Evolutionary conservation across 2,113 vertebrate species (phyloP), one percentile per base, ranked within the genome.

Genomic region (Podocnemis expansa): DNA sequence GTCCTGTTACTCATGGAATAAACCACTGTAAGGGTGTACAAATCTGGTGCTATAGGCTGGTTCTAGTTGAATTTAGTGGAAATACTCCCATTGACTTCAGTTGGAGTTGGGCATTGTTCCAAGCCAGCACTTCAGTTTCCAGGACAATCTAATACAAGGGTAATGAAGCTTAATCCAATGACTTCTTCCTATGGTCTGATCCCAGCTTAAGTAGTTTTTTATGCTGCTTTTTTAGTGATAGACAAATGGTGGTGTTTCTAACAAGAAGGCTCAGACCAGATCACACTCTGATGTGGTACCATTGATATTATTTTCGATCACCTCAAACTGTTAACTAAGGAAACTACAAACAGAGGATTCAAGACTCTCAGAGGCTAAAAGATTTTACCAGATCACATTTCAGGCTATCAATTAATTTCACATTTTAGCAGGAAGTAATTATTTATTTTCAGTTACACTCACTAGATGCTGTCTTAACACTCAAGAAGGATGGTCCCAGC

Each of bases 341-440:
- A 75, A 89, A 67, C 1, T 31, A 80, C 56, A 27, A 51, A 47
- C n/a, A 80, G 78, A 86, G n/a, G 58, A 92, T 47, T 10, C 19
- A 94, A 75, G 54, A 12, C 54, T 92, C 89, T 70, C 38, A n/a
- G n/a, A 38, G 34, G 63, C 63, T 58, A 67, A 80, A 84, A 75
- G 47, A 11, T 54, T 8, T 49, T 27, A 29, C 75, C n/a, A 55
- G 54, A 47, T 94, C 67, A 47, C 1, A 5, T 47, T 13, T 34
- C 17, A 52, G 24, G 43, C 31, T 76, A 87, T 90, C 52, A 49
- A 45, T 63, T 63, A 34, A 31, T 67, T 58, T 58, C 1, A 27
- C 54, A 17, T 92, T 94, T 95, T 85, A 52, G 52, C 83, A 95
- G 16, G 73, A 31, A 91, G 89, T 31, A 6, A 75, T 91, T 54